A percentile compares a stretch with the other conserved stretches of the same genome.
Conservation (phyloP, 2,797 vertebrate genomes). For the Glyptemys insculpta region DNA sequence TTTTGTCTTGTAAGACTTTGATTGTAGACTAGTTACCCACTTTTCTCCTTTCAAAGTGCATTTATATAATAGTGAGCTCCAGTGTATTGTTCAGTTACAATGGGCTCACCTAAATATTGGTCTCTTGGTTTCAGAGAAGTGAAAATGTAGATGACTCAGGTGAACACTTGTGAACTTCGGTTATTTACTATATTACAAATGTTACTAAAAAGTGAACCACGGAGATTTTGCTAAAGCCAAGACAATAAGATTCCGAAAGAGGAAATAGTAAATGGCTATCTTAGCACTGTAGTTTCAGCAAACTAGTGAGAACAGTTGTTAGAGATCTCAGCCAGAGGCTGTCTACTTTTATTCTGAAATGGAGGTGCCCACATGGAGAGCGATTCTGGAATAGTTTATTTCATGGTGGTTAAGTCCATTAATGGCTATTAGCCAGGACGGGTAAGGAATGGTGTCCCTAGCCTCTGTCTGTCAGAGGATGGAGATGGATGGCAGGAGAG, state of each 20-base stretch:
- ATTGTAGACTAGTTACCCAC: neutral
- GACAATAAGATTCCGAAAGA: neutral
- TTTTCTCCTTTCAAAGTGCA: neutral
- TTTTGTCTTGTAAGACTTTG: neutral
- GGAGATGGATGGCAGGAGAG: too few relatives aligned
- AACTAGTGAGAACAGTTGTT: neutral
- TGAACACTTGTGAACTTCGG: neutral
- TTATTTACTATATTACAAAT: neutral
- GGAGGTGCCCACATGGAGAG: accelerated
- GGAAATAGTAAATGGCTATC: neutral
- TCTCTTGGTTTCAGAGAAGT: neutral
- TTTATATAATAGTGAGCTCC: neutral
- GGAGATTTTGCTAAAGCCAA: neutral
- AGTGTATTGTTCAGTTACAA: neutral
- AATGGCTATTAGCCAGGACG: too few relatives aligned
- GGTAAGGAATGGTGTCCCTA: too few relatives aligned
- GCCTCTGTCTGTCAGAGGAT: too few relatives aligned
- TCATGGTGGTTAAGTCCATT: too few relatives aligned
- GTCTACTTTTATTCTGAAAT: neutral
- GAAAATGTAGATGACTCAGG: constrained; percentile 37
- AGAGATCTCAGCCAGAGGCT: neutral
- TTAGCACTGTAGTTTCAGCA: neutral
- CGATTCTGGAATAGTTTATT: neutral
- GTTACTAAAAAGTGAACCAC: neutral
- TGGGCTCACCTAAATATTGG: neutral